These are phyloP conservation scores for Ariolimax columbianus DNA, from an alignment of 2,888 invertebrate genomes.

Conservation along the genomic window DNA sequence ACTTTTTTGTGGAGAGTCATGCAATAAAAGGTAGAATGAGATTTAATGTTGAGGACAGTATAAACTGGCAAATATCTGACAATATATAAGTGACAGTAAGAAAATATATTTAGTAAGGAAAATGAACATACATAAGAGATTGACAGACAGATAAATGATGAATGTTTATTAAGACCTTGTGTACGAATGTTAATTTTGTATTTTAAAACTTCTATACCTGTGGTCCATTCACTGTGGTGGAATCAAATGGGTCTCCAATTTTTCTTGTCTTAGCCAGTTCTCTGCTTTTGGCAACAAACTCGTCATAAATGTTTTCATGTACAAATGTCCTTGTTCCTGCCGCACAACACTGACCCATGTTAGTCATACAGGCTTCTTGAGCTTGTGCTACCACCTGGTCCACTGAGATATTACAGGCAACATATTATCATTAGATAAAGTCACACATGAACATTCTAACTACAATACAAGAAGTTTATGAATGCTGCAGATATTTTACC, in stretches of 20 bases:
- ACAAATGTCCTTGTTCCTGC: slow-evolving; percentile 95
- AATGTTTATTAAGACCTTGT: too few relatives aligned
- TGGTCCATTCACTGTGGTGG: slow-evolving; percentile 91
- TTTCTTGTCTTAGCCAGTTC: slow-evolving; percentile 87
- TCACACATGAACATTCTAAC: not conserved
- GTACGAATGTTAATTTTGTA: not conserved
- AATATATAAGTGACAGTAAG: too few relatives aligned
- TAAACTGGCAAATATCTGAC: too few relatives aligned
- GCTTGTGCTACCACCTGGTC: slow-evolving; percentile 68
- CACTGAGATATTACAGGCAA: slow-evolving; percentile 59
- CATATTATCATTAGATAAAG: not conserved
- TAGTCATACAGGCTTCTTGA: slow-evolving; percentile 92
- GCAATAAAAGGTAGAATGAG: too few relatives aligned
- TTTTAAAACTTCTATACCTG: slow-evolving; percentile 82
- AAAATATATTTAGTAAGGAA: too few relatives aligned
- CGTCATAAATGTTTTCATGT: slow-evolving; percentile 92
- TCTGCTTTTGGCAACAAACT: slow-evolving; percentile 88
- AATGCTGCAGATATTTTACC: too few relatives aligned
- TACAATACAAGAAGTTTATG: too few relatives aligned
- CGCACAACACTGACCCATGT: slow-evolving; percentile 96
- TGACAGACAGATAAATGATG: too few relatives aligned
- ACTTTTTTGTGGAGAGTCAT: too few relatives aligned
- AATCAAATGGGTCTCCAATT: slow-evolving; percentile 93
- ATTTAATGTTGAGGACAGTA: too few relatives aligned
- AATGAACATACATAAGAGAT: too few relatives aligned